Conservation (phyloP, 1,140 invertebrate species). For the Drosophila hydei region DNA sequence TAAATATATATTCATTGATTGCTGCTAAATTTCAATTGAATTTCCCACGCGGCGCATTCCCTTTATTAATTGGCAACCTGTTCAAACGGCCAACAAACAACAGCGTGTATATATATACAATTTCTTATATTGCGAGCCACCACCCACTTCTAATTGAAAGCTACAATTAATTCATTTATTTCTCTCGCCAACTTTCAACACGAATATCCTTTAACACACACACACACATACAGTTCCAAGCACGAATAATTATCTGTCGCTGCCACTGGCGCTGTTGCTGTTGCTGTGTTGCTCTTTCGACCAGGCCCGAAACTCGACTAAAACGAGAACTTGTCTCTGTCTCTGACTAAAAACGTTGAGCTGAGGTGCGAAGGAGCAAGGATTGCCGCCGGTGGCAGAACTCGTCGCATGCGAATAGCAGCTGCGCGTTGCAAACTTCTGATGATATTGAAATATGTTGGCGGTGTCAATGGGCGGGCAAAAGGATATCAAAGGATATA, state of each 20-base stretch:
- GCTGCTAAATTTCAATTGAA: not conserved
- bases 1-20: constrained; percentile 15
- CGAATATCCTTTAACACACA: constrained; percentile 16
- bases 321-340: constrained; percentile 32
- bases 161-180: constrained; percentile 30
- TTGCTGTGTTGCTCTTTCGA: constrained; percentile 46
- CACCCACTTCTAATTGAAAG: constrained; percentile 26
- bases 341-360: constrained; percentile 13
- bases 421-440: constrained; percentile 48
- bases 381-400: constrained; percentile 6
- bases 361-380: constrained; percentile 9
- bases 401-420: constrained; percentile 28
- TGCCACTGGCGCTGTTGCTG: constrained; percentile 5
- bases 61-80: constrained; percentile 20
- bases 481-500: constrained; percentile 10
- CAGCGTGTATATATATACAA: not conserved
- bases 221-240: constrained; percentile 1
- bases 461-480: no score
- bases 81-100: constrained; percentile 1
- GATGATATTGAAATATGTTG: constrained; percentile 37
- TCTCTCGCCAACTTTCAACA: constrained; percentile 19
- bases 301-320: constrained; percentile 56
- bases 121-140: not conserved
- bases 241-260: constrained; percentile 28
- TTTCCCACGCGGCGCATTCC: constrained; percentile 23